A percentile compares a stretch with the other conserved stretches of the same genome.
Conservation (phyloP, 2,797 vertebrate genomes). For the Pangasius macronema region DNA sequence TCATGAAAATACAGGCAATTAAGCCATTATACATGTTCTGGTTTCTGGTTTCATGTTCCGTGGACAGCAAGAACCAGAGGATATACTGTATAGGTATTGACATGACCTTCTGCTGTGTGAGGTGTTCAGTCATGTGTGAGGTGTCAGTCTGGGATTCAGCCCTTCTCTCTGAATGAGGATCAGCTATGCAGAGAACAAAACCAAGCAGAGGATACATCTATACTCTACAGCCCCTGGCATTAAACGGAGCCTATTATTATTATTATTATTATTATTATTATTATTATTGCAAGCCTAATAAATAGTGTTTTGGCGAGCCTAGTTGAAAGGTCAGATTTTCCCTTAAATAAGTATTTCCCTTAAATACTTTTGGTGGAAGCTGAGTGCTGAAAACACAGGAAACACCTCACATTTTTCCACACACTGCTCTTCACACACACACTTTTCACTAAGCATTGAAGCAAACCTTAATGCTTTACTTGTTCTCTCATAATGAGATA, state of each 20-base stretch:
- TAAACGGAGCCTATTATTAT: neutral
- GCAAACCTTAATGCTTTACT: neutral
- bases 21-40: neutral
- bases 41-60: too few relatives aligned
- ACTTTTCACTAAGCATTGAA: neutral
- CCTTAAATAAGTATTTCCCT: neutral
- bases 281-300: neutral
- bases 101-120: conserved; percentile 1
- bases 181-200: neutral
- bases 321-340: conserved; percentile 31
- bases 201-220: neutral
- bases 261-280: neutral
- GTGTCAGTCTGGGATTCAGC: neutral
- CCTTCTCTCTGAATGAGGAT: neutral
- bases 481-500: neutral
- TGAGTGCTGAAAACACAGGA: conserved; percentile 29
- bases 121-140: conserved; percentile 34
- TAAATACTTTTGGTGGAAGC: conserved; percentile 10
- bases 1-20: neutral
- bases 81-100: conserved; percentile 11
- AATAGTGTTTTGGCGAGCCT: neutral
- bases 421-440: conserved; percentile 1
- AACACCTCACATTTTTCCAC: conserved; percentile 31
- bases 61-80: neutral
- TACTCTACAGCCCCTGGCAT: neutral